Conservation (phyloP, 2,888 invertebrate species). For the Steinernema scapterisci region DNA sequence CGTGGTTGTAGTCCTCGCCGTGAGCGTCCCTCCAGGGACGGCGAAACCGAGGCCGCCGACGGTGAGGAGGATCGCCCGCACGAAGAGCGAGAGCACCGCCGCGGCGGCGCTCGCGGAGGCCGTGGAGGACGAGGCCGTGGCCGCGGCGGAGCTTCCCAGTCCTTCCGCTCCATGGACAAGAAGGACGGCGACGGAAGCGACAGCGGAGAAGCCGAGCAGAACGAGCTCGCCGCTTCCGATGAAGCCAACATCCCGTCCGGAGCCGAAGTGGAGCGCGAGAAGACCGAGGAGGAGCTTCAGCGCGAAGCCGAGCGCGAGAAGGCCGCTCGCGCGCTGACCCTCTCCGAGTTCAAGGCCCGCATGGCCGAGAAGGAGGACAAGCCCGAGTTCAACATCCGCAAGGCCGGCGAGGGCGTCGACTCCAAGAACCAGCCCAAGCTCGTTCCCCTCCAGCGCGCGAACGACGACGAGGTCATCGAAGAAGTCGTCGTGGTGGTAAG, state of each 20-base stretch:
- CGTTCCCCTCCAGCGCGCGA: slow-evolving; percentile 36
- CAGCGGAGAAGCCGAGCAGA: slow-evolving; percentile 64
- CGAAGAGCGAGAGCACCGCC: slow-evolving; percentile 48
- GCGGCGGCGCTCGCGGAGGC: too few relatives aligned
- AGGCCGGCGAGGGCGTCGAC: slow-evolving; percentile 54
- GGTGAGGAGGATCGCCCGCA: slow-evolving; percentile 35
- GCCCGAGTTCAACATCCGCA: slow-evolving; percentile 59
- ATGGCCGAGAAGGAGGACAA: slow-evolving; percentile 38
- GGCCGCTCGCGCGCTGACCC: slow-evolving; percentile 62
- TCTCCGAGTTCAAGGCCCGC: slow-evolving; percentile 57
- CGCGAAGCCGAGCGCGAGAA: slow-evolving; percentile 48
- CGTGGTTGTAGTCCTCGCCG: neutral
- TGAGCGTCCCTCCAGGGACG: neutral
- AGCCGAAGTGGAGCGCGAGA: slow-evolving; percentile 47
- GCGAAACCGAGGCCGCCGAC: neutral
- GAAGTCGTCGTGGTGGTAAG: slow-evolving; percentile 34
- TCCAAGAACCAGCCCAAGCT: slow-evolving; percentile 46
- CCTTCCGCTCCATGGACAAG: slow-evolving; percentile 51
- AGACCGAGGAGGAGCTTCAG: slow-evolving; percentile 56
- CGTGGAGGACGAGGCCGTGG: slow-evolving; percentile 43
- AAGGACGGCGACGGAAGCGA: slow-evolving; percentile 69
- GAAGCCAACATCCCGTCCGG: slow-evolving; percentile 33
- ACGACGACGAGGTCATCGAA: slow-evolving; percentile 32
- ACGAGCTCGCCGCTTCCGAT: slow-evolving; percentile 59
- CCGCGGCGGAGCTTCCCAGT: slow-evolving; percentile 46